phyloP scores from a whole-genome alignment of 2,113 vertebrate species.

The Barbus barbus region DNA sequence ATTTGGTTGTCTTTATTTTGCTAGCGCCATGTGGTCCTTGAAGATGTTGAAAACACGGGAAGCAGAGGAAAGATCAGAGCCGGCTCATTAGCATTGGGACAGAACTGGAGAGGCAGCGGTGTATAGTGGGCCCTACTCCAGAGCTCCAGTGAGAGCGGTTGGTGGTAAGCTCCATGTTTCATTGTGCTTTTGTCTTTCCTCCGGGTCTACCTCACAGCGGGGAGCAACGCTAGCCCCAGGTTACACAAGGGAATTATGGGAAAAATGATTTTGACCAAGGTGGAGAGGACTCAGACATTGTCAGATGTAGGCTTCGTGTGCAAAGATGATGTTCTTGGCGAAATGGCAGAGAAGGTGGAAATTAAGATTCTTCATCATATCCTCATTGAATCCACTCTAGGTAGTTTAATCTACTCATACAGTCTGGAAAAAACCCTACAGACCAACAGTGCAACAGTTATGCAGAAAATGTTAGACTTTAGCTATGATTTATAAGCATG shows the following conservation, averaged over 20 bases:
- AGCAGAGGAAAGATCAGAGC: slow-evolving; percentile 98
- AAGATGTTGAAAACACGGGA: slow-evolving; percentile 99
- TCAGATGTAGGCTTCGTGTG: slow-evolving; percentile 5
- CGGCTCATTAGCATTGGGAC: slow-evolving; percentile 97
- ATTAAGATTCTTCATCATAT: background rate
- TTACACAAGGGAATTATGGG: slow-evolving; percentile 87
- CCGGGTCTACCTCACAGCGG: slow-evolving; percentile 82
- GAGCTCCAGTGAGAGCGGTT: slow-evolving; percentile 85
- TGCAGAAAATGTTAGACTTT: background rate
- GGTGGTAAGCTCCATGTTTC: slow-evolving; percentile 87
- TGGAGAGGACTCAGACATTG: slow-evolving; percentile 30
- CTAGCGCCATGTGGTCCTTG: slow-evolving; percentile 99
- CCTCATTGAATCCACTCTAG: background rate
- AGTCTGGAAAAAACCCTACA: background rate
- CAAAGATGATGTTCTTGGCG: slow-evolving; percentile 22
- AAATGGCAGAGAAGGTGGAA: background rate
- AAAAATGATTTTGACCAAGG: slow-evolving; percentile 59
- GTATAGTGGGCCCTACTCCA: slow-evolving; percentile 89
- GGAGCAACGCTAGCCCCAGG: slow-evolving; percentile 82
- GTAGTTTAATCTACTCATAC: background rate
- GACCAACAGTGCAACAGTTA: background rate
- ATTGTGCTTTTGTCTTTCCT: slow-evolving; percentile 92
- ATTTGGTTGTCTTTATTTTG: slow-evolving; percentile 99
- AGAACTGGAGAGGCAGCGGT: slow-evolving; percentile 90
- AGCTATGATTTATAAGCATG: background rate